A percentile compares a stretch with the other conserved stretches of the same genome.
These are phyloP conservation scores for Neoniphon sammara DNA, from an alignment of 2,797 vertebrate species.

Conservation along the genomic window DNA sequence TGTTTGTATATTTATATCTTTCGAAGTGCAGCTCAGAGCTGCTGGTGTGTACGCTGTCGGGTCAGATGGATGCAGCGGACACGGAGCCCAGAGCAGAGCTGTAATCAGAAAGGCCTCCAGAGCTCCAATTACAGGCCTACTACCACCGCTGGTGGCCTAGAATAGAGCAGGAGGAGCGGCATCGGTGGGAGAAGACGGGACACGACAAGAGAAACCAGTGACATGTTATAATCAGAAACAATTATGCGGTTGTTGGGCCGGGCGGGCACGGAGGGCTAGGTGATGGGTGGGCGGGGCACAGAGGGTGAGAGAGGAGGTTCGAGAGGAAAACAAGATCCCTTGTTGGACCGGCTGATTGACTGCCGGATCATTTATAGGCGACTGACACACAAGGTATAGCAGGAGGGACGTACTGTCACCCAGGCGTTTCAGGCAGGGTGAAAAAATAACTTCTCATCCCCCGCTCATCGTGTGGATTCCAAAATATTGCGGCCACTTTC, in stretches of 20 bases:
- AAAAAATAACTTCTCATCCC: constrained; percentile 15
- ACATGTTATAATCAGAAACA: constrained; percentile 76
- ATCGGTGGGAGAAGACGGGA: constrained; percentile 60
- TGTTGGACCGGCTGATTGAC: constrained; percentile 34
- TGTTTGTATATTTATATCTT: constrained; percentile 64
- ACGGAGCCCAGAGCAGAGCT: constrained; percentile 68
- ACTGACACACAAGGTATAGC: constrained; percentile 24
- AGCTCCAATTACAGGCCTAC: constrained; percentile 77
- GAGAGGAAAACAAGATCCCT: constrained; percentile 38
- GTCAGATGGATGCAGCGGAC: constrained; percentile 66
- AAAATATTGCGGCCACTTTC: neutral
- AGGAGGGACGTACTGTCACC: constrained; percentile 14
- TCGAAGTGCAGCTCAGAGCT: constrained; percentile 43
- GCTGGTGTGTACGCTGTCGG: constrained; percentile 35
- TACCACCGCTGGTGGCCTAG: constrained; percentile 71
- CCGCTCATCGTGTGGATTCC: neutral
- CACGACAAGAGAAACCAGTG: constrained; percentile 70
- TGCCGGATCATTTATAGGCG: constrained; percentile 26
- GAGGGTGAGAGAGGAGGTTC: neutral
- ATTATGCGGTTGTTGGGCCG: constrained; percentile 72
- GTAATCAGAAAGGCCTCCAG: constrained; percentile 74
- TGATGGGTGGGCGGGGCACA: constrained; percentile 60
- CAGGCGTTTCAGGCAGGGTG: neutral
- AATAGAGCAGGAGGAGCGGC: constrained; percentile 78
- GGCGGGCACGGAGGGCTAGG: constrained; percentile 55